Evolutionary conservation across 2,113 vertebrate genomes (phyloP), one percentile per base, ranked within the genome.

Genomic region (Pterophyllum scalare): DNA sequence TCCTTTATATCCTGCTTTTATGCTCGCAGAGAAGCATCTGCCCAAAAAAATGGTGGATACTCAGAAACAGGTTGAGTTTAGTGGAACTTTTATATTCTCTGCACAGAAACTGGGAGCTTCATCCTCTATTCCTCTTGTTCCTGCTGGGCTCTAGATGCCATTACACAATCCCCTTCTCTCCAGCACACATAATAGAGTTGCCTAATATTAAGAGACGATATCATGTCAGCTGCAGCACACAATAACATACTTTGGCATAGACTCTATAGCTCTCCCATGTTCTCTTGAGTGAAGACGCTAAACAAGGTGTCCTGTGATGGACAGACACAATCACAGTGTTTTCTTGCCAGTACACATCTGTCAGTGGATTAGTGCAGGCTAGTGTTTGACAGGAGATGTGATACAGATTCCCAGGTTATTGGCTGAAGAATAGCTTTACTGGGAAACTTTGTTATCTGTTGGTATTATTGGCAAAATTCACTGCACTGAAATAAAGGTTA

Each of bases 311-410:
- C 20, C 14, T 8, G 26, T 92, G 93, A 92, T 91, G 88, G 91
- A 92, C 91, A 89, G 89, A 87, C 75, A 67, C 88, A 91, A 91
- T 93, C 87, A 86, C 79, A 49, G 72, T 88, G 77, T 82, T 91
- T 89, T 88, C 81, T 85, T 74, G 77, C 76, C 75, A 62, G 82
- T 20, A 26, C 59, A 84, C 65, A 80, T 85, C 85, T 91, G 90
- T 87, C 82, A 80, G 59, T 58, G 24, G 46, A 74, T 80, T 79
- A 59, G 54, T 65, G 26, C 54, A 52, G 12, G 22, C n/a, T 20
- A 15, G 12, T 40, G 78, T 76, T 82, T 88, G 88, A 89, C 84
- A 89, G 70, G 26, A 65, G 67, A 85, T 7, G 22, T 81, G 75
- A 87, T 64, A 56, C 46, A 64, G 57, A 67, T 62, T 77, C 33